Conservation (phyloP, 2,888 invertebrate species). For the Cepaea hortensis region DNA sequence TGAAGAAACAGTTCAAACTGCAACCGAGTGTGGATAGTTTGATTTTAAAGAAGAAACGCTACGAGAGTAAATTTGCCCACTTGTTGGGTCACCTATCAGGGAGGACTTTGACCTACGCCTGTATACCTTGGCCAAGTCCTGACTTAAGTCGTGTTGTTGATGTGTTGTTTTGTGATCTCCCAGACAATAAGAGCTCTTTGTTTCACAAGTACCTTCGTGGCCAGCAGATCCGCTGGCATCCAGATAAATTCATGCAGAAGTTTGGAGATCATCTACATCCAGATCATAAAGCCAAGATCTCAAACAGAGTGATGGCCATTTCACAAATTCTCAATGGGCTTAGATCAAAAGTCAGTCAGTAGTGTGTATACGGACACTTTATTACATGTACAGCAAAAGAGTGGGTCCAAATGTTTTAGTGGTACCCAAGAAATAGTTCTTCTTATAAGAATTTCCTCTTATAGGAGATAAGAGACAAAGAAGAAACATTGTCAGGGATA, state of each 20-base stretch:
- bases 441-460: too few relatives aligned
- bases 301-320: conserved; percentile 68
- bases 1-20: conserved; percentile 60
- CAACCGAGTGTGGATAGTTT: conserved; percentile 50
- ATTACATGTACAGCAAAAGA: background rate
- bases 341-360: background rate
- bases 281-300: conserved; percentile 60
- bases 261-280: conserved; percentile 61
- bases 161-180: conserved; percentile 63
- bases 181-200: conserved; percentile 50
- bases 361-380: too few relatives aligned
- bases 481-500: too few relatives aligned
- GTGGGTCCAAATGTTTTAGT: too few relatives aligned
- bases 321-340: conserved; percentile 68
- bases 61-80: conserved; percentile 59
- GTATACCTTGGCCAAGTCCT: conserved; percentile 70
- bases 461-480: too few relatives aligned
- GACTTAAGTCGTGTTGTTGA: conserved; percentile 55
- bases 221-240: conserved; percentile 73
- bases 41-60: conserved; percentile 56
- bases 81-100: conserved; percentile 49
- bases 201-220: conserved; percentile 66
- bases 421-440: too few relatives aligned
- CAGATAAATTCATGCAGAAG: conserved; percentile 72
- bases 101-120: conserved; percentile 56